phyloP scores from a whole-genome alignment of 2,888 invertebrate species.

The Deladenus siricidicola region DNA sequence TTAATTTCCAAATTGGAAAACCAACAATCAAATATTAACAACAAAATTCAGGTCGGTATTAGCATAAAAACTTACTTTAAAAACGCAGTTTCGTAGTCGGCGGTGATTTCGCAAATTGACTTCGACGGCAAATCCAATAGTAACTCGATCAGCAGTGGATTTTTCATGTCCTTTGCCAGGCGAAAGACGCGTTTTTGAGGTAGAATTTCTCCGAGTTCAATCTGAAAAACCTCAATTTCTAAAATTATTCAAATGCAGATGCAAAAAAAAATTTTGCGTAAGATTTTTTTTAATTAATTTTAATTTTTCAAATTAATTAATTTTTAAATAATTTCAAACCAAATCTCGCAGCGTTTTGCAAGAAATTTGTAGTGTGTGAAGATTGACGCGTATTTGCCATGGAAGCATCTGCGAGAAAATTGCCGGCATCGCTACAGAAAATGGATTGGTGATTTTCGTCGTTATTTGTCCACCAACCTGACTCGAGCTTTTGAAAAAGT shows the following conservation, averaged over 20 bases:
- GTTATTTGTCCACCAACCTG: slow-evolving; percentile 21
- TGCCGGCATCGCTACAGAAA: neutral
- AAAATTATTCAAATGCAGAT: neutral
- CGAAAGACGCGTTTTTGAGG: slow-evolving; percentile 24
- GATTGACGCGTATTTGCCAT: slow-evolving; percentile 64
- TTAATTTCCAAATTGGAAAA: no score
- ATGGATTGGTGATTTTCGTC: slow-evolving; percentile 13
- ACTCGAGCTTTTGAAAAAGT: slow-evolving; percentile 13
- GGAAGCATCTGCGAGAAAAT: slow-evolving; percentile 39
- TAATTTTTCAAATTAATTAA: neutral
- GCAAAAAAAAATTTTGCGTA: neutral
- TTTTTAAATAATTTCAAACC: no score
- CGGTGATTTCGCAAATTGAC: slow-evolving; percentile 34
- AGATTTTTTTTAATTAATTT: neutral
- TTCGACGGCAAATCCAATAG: slow-evolving; percentile 30
- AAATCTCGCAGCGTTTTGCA: slow-evolving; percentile 33
- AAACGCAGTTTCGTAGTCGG: slow-evolving; percentile 43
- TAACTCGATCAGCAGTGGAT: slow-evolving; percentile 77
- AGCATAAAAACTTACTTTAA: slow-evolving; percentile 55
- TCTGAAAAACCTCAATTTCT: no score
- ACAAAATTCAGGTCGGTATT: no score
- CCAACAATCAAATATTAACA: no score
- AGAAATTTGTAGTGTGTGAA: slow-evolving; percentile 72
- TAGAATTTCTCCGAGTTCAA: no score
- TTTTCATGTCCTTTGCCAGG: slow-evolving; percentile 75